Evolutionary conservation across 2,113 vertebrate species (phyloP).

Genomic region (Malurus cyaneus): DNA sequence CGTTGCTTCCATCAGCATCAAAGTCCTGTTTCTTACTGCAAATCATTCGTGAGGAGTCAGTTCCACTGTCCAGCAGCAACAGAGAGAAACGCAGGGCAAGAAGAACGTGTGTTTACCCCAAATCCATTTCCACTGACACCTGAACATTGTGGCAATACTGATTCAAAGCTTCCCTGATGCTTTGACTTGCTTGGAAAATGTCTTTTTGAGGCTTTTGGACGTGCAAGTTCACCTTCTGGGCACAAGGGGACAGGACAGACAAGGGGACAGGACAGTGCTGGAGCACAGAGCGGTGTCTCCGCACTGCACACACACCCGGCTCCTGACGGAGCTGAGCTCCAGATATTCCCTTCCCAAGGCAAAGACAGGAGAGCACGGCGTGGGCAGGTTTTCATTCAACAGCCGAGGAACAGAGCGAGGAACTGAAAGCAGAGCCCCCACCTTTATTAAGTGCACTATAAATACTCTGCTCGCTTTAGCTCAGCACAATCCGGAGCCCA

Average conservation of each 20-base stretch:
- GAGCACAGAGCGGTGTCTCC: background rate
- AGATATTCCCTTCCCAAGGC: background rate
- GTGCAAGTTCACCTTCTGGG: background rate
- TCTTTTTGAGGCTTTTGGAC: background rate
- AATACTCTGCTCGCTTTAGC: background rate
- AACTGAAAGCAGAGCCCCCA: slow-evolving; percentile 7
- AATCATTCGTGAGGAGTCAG: background rate
- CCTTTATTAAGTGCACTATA: slow-evolving; percentile 10
- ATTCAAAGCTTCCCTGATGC: background rate
- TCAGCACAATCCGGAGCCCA: background rate
- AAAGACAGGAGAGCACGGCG: background rate
- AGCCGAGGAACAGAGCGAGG: background rate
- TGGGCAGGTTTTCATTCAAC: slow-evolving; percentile 35
- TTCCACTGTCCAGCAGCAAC: background rate
- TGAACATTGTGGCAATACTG: background rate
- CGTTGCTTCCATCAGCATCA: background rate
- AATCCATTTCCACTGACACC: background rate
- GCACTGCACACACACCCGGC: accelerated
- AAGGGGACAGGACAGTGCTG: background rate
- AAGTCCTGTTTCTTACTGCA: background rate
- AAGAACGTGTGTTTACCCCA: background rate
- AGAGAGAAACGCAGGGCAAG: background rate
- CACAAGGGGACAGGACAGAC: background rate
- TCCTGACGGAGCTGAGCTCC: background rate
- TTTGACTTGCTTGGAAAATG: background rate